A percentile compares a stretch with the other conserved stretches of the same genome.
Conservation (phyloP, 2,113 vertebrate genomes). For the Mus spicilegus region DNA sequence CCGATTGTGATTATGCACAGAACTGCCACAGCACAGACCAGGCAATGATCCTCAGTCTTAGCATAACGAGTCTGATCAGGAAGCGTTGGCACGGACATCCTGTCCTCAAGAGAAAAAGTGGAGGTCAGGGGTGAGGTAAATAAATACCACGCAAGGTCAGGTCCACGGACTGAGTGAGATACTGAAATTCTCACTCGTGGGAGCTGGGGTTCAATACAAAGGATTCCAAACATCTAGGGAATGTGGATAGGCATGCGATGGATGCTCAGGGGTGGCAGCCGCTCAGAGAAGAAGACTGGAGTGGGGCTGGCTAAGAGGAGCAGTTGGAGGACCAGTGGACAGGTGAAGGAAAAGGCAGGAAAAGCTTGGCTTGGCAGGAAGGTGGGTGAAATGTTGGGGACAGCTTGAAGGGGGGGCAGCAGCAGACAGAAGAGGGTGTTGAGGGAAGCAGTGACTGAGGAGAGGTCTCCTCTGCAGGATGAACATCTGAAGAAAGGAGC, state of each 20-base stretch:
- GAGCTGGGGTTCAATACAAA: background rate
- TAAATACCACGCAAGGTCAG: background rate
- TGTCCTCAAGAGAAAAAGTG: background rate
- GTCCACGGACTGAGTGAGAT: background rate
- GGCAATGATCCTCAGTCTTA: background rate
- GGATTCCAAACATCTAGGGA: background rate
- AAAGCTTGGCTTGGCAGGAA: background rate
- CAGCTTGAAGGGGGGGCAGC: background rate
- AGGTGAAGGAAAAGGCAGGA: background rate
- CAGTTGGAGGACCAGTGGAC: background rate
- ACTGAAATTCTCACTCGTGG: background rate
- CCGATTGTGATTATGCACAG: background rate
- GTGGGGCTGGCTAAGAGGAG: background rate
- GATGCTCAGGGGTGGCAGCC: too few species aligned
- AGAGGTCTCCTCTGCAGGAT: background rate
- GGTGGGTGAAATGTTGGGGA: background rate
- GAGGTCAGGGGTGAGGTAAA: background rate
- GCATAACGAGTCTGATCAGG: background rate
- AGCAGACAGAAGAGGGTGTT: background rate
- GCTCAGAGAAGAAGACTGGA: background rate
- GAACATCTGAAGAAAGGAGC: background rate
- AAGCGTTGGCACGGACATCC: background rate
- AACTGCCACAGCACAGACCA: background rate
- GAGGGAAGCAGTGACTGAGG: fast-evolving
- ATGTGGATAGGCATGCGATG: background rate